A percentile compares a stretch with the other conserved stretches of the same genome.
phyloP scores from a whole-genome alignment of 2,113 vertebrate species.

The Pholis gunnellus region DNA sequence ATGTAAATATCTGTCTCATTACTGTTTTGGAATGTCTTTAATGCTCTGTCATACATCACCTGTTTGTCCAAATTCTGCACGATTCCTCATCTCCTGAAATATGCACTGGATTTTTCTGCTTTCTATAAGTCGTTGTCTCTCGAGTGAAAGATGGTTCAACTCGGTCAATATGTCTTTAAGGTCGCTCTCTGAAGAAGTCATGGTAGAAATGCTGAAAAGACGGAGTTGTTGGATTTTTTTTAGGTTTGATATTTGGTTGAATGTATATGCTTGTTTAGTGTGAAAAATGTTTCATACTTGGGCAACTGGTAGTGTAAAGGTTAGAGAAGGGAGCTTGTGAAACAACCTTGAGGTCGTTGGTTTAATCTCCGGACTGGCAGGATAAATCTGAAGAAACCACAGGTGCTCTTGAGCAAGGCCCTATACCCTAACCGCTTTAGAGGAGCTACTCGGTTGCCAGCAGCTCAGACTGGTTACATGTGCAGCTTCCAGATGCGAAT shows the following conservation, averaged over 20 bases:
- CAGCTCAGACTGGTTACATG: not conserved
- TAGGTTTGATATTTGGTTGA: not conserved
- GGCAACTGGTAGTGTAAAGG: not conserved
- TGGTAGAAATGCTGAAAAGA: slow-evolving; percentile 35
- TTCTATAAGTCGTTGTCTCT: slow-evolving; percentile 61
- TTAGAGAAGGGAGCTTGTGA: no score
- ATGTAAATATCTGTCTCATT: not conserved
- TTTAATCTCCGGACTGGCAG: not conserved
- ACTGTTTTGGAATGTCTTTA: not conserved
- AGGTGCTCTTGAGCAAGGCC: not conserved
- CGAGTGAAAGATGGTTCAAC: slow-evolving; percentile 50
- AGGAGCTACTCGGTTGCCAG: not conserved
- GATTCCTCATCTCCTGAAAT: slow-evolving; percentile 62
- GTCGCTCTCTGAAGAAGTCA: slow-evolving; percentile 44
- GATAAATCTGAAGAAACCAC: not conserved
- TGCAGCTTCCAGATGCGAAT: not conserved
- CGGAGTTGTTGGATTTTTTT: not conserved
- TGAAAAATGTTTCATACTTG: not conserved
- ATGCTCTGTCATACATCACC: slow-evolving; percentile 26
- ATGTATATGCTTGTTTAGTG: not conserved
- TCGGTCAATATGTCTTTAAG: slow-evolving; percentile 35
- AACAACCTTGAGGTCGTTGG: not conserved
- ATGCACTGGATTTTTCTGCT: slow-evolving; percentile 58
- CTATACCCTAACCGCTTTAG: no score
- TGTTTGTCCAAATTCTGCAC: slow-evolving; percentile 24